Conservation (phyloP, 2,888 invertebrate genomes). For the Coenonympha glycerion region DNA sequence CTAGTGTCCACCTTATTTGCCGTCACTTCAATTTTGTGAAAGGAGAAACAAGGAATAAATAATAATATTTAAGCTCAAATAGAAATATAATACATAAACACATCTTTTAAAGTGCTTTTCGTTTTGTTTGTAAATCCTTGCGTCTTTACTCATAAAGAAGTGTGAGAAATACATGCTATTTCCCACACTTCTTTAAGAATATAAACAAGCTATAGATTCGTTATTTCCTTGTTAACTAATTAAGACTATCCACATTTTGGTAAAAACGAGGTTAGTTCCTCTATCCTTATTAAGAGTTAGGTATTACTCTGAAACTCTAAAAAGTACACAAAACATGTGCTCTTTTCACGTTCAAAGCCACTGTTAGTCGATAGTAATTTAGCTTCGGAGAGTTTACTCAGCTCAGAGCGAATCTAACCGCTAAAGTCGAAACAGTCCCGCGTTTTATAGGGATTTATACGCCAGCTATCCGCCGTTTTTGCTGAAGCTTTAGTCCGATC, state of each 20-base stretch:
- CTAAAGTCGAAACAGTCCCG: constrained; percentile 6
- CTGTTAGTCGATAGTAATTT: constrained; percentile 5
- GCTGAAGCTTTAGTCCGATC: constrained; percentile 6
- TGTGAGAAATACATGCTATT: too few relatives aligned
- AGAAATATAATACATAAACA: too few relatives aligned
- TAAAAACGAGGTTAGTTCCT: too few relatives aligned
- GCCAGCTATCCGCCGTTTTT: constrained; percentile 6
- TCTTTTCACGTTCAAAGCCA: not conserved
- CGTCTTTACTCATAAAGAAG: too few relatives aligned
- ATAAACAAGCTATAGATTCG: too few relatives aligned
- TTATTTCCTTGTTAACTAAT: too few relatives aligned
- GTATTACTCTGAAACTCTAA: not conserved
- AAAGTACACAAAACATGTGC: not conserved
- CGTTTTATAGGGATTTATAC: constrained; percentile 6
- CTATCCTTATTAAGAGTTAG: too few relatives aligned
- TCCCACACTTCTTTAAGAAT: too few relatives aligned
- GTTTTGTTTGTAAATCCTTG: too few relatives aligned
- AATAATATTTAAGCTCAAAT: too few relatives aligned
- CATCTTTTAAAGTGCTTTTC: too few relatives aligned
- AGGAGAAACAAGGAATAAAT: not conserved
- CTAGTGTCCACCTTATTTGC: constrained; percentile 15
- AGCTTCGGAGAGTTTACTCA: constrained; percentile 6
- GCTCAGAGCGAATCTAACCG: constrained; percentile 8
- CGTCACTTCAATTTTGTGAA: constrained; percentile 9
- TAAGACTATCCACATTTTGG: too few relatives aligned